A percentile compares a stretch with the other conserved stretches of the same genome.
These are phyloP conservation scores for Xenopus laevis DNA, from an alignment of 2,113 vertebrate genomes.

Conservation along the genomic window DNA sequence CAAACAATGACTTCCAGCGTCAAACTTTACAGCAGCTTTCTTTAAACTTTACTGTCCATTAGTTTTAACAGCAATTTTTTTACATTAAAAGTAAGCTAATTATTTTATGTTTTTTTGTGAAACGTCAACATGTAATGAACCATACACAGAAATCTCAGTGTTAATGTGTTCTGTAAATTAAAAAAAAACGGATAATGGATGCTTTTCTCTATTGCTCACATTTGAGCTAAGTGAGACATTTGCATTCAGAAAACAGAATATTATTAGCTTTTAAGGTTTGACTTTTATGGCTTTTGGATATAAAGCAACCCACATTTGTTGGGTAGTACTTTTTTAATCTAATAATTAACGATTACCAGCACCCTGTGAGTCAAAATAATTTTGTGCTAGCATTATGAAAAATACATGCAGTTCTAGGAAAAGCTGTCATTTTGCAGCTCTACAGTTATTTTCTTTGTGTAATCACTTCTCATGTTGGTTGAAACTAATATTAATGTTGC, in stretches of 20 bases:
- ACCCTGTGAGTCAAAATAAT: background rate
- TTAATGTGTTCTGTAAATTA: slow-evolving; percentile 37
- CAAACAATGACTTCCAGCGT: slow-evolving; percentile 9
- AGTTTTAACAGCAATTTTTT: slow-evolving; percentile 29
- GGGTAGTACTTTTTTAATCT: background rate
- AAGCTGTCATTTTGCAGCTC: slow-evolving; percentile 6
- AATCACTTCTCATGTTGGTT: slow-evolving; percentile 18
- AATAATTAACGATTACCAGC: slow-evolving; percentile 1
- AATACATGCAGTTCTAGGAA: background rate
- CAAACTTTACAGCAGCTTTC: slow-evolving; percentile 4
- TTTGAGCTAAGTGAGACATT: slow-evolving; percentile 12
- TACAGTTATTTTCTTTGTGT: slow-evolving; percentile 3
- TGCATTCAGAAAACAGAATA: slow-evolving; percentile 19
- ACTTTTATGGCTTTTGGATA: slow-evolving; percentile 20
- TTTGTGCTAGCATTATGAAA: background rate
- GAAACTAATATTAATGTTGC: slow-evolving; percentile 30
- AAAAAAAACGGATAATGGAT: slow-evolving; percentile 35
- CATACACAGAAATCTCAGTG: slow-evolving; percentile 20
- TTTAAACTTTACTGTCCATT: slow-evolving; percentile 39
- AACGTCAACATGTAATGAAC: slow-evolving; percentile 41
- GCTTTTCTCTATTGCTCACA: background rate
- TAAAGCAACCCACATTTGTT: background rate
- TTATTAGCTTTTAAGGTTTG: slow-evolving; percentile 26
- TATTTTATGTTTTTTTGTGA: slow-evolving; percentile 29
- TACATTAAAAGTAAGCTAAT: slow-evolving; percentile 41